Evolutionary conservation across 2,888 invertebrate genomes (phyloP).

Genomic region (Drosophila helvetica): DNA sequence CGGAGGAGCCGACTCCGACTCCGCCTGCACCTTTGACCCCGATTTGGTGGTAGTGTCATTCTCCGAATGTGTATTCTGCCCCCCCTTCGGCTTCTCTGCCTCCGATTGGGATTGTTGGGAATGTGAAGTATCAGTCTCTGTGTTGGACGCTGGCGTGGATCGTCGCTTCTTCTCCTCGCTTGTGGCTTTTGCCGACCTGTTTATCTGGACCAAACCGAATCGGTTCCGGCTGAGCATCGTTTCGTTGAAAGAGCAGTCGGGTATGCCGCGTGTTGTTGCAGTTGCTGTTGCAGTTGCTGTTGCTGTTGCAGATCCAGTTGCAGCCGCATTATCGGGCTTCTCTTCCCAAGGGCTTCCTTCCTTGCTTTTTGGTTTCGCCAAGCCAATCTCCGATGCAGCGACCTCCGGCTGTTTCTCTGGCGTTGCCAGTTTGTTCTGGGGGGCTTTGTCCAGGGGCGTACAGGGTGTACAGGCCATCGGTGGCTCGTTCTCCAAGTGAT

Average conservation of each 20-base stretch:
- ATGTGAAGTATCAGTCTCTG: not conserved
- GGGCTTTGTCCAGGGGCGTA: not conserved
- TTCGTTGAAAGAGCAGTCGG: constrained; percentile 74
- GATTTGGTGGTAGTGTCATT: no score
- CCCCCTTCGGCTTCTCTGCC: no score
- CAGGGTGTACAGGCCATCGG: not conserved
- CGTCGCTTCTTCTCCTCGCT: not conserved
- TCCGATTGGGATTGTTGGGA: no score
- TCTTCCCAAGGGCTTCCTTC: not conserved
- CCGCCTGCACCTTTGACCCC: no score
- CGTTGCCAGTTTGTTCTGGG: not conserved
- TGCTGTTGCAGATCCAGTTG: not conserved
- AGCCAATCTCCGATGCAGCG: not conserved
- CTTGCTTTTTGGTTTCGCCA: not conserved
- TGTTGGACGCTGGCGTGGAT: not conserved
- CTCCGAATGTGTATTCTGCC: no score
- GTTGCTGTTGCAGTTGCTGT: not conserved
- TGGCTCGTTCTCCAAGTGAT: not conserved
- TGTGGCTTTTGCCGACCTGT: not conserved
- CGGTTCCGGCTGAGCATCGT: constrained; percentile 51
- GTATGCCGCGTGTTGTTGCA: constrained; percentile 55
- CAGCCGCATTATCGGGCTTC: not conserved
- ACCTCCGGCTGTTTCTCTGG: not conserved
- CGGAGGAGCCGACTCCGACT: not conserved
- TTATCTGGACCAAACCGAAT: constrained; percentile 45